phyloP scores from a whole-genome alignment of 2,797 vertebrate species.

The Florisuga fusca region DNA sequence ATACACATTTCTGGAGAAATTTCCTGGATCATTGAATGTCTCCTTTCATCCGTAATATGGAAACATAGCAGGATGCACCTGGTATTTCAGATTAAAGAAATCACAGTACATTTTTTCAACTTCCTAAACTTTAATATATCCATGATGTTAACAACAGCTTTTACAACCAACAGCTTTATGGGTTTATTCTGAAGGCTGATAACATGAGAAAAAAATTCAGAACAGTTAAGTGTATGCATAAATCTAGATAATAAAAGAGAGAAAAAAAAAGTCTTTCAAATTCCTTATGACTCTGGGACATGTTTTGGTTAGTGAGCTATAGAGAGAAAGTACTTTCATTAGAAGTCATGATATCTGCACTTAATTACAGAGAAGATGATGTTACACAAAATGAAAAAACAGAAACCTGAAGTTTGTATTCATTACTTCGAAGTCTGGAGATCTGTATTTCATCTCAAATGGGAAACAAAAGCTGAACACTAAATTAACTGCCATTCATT shows the following conservation, averaged over 20 bases:
- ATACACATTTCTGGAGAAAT: background rate
- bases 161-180: background rate
- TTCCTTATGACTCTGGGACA: background rate
- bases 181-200: background rate
- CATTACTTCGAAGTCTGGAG: background rate
- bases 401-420: background rate
- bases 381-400: background rate
- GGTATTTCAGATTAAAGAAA: conserved; percentile 34
- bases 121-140: conserved; percentile 29
- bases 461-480: background rate
- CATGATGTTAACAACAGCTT: background rate
- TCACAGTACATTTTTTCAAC: background rate
- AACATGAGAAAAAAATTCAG: background rate
- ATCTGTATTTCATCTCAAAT: background rate
- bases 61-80: conserved; percentile 33
- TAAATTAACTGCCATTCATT: background rate
- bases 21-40: conserved; percentile 44
- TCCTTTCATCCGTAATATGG: conserved; percentile 20
- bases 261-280: background rate
- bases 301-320: background rate
- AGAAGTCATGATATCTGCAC: background rate
- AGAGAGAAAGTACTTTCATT: background rate
- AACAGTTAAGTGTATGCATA: background rate
- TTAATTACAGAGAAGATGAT: background rate
- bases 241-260: background rate